Evolutionary conservation across 2,888 invertebrate species (phyloP).

Genomic region (Lagria hirta): DNA sequence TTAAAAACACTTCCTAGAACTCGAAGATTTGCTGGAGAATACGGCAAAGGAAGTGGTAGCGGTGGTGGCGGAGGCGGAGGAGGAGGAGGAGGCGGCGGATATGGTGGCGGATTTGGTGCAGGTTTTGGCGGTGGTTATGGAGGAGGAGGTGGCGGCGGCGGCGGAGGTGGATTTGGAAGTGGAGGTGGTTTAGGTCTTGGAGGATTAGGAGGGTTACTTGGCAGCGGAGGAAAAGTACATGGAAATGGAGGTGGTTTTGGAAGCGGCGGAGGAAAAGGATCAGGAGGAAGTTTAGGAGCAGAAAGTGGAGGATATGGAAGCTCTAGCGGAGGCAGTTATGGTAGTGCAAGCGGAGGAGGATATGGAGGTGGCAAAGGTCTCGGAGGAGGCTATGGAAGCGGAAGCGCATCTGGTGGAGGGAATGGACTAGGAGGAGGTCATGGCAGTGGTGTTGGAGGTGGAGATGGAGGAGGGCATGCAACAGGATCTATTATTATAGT

Average conservation of each 20-base stretch:
- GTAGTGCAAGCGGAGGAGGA: conserved; percentile 2
- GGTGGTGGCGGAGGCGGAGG: conserved; percentile 50
- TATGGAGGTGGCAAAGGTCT: conserved; percentile 1
- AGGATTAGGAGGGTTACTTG: conserved; percentile 52
- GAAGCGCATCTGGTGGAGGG: conserved; percentile 3
- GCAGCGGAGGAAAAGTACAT: neutral
- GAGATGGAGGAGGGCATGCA: no score
- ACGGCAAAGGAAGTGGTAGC: conserved; percentile 35
- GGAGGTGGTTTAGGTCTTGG: conserved; percentile 44
- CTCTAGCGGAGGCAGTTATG: conserved; percentile 7
- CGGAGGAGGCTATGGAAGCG: conserved; percentile 3
- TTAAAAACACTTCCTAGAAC: conserved; percentile 21
- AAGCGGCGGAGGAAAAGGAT: conserved; percentile 1
- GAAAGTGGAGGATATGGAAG: neutral
- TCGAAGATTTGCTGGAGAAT: conserved; percentile 28
- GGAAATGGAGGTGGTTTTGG: conserved; percentile 5
- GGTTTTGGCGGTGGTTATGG: conserved; percentile 6
- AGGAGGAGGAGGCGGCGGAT: conserved; percentile 44
- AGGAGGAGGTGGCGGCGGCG: conserved; percentile 38
- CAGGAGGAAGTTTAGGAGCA: neutral
- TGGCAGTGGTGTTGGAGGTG: neutral
- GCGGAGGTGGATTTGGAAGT: neutral
- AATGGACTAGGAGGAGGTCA: neutral
- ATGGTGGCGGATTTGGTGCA: conserved; percentile 52
- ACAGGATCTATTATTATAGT: no score